phyloP scores from a whole-genome alignment of 2,113 vertebrate species.

The Herpetotheres cachinnans region DNA sequence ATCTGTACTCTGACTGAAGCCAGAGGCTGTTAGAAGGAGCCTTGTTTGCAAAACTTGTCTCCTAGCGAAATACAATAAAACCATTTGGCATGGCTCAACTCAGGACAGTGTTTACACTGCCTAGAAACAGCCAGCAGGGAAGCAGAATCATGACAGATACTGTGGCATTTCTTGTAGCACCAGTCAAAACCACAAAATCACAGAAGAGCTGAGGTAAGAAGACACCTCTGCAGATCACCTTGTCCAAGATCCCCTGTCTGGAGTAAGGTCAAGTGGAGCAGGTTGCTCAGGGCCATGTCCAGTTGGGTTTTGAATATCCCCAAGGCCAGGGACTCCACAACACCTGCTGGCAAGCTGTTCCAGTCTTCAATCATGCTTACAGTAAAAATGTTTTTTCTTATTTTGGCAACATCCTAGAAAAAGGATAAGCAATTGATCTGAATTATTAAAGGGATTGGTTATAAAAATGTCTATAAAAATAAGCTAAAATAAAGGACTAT shows the following conservation, averaged over 20 bases:
- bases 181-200: neutral
- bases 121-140: slow-evolving; percentile 28
- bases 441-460: slow-evolving; percentile 55
- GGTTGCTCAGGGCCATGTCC: neutral
- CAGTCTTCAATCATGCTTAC: neutral
- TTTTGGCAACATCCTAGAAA: slow-evolving; percentile 24
- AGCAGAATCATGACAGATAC: neutral
- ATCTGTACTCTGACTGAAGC: neutral
- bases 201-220: neutral
- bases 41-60: neutral
- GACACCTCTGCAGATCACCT: neutral
- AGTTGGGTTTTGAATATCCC: neutral
- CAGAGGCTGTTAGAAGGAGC: neutral
- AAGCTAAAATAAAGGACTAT: slow-evolving; percentile 22
- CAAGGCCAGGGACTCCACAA: neutral
- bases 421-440: neutral
- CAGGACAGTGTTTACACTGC: neutral
- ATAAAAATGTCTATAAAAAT: slow-evolving; percentile 46
- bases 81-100: neutral
- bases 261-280: neutral
- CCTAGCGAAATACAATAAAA: neutral
- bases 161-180: neutral
- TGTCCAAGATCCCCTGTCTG: neutral
- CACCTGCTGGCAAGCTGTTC: neutral
- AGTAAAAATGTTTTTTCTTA: neutral